phyloP scores from a whole-genome alignment of 2,888 invertebrate species.

The Pilophorus perplexus region DNA sequence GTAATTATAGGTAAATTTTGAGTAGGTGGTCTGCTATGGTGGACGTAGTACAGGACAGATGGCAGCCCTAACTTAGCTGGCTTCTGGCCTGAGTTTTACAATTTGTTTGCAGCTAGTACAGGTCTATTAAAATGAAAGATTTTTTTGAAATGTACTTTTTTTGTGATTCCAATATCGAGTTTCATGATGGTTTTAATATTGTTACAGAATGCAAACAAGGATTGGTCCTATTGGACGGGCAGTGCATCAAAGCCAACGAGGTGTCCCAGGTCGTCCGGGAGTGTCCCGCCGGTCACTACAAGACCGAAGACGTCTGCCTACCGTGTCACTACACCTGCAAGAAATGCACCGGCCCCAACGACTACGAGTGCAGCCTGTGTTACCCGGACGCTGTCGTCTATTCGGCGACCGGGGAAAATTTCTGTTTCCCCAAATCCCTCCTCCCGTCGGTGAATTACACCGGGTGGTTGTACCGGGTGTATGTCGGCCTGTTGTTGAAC shows the following conservation, averaged over 20 bases:
- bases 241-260: constrained; percentile 1
- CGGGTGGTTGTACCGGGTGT: constrained; percentile 56
- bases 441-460: constrained; percentile 55
- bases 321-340: constrained; percentile 74
- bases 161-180: no score
- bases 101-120: no score
- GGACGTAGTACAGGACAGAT: no score
- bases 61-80: no score
- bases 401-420: constrained; percentile 49
- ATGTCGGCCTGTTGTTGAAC: constrained; percentile 54
- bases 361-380: constrained; percentile 68
- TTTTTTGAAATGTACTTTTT: no score
- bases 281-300: constrained; percentile 41
- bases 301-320: constrained; percentile 54
- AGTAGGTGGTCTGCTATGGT: no score
- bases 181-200: no score
- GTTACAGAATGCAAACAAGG: constrained; percentile 30
- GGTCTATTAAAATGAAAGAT: no score
- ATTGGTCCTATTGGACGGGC: constrained; percentile 10
- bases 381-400: constrained; percentile 59
- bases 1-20: no score
- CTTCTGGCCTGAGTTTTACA: no score
- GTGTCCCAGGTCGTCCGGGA: not conserved
- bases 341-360: constrained; percentile 65
- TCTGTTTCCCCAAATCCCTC: constrained; percentile 58